These are phyloP conservation scores for Squalus acanthias DNA, from an alignment of 2,797 vertebrate species.

Conservation along the genomic window DNA sequence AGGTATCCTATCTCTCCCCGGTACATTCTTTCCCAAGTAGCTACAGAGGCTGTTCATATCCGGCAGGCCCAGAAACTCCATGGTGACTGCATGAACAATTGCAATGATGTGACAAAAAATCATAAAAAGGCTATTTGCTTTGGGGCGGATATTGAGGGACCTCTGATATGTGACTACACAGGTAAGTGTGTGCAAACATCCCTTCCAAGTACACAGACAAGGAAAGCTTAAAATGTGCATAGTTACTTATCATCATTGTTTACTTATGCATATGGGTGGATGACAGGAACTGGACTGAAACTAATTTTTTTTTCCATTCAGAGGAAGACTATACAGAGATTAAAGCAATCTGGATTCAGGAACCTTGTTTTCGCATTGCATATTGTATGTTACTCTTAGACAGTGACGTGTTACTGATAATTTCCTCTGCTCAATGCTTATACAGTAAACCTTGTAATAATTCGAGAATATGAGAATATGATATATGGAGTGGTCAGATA, in stretches of 20 bases:
- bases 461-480: neutral
- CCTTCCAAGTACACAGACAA: constrained; percentile 43
- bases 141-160: constrained; percentile 48
- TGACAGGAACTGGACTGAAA: constrained; percentile 38
- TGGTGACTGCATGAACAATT: constrained; percentile 45
- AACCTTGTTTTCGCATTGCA: neutral
- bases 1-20: constrained; percentile 43
- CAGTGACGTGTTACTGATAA: neutral
- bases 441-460: neutral
- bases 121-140: constrained; percentile 49
- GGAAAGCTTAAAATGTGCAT: constrained; percentile 47
- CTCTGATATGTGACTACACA: constrained; percentile 44
- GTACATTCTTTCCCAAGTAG: constrained; percentile 42
- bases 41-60: constrained; percentile 46
- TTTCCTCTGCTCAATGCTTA: neutral
- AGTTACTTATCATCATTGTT: constrained; percentile 50
- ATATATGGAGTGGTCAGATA: neutral
- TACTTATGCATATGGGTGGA: constrained; percentile 40
- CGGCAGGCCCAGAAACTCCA: constrained; percentile 46
- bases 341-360: neutral
- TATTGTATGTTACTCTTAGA: neutral
- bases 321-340: neutral
- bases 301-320: neutral
- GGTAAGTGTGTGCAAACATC: constrained; percentile 51
- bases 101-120: constrained; percentile 46